Percentiles rank a stretch among this genome's conserved stretches.
Evolutionary conservation across 2,888 invertebrate genomes (phyloP).

Genomic region (Branchinecta sandiegonensis): DNA sequence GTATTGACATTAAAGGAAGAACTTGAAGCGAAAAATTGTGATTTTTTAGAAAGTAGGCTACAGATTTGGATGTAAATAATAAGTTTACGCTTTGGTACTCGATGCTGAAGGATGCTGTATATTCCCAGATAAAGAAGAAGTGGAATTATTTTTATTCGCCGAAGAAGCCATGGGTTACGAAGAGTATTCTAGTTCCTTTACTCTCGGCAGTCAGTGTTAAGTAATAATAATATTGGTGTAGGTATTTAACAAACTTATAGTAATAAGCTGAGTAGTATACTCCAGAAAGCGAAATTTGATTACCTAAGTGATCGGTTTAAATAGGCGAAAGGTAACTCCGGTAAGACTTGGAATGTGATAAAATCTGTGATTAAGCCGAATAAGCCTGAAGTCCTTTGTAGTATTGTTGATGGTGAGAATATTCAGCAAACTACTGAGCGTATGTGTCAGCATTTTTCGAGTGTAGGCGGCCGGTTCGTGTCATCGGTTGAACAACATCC

Average conservation of each 20-base stretch:
- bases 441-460: background rate
- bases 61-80: background rate
- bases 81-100: background rate
- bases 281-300: background rate
- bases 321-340: background rate
- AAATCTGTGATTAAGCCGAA: no score
- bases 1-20: background rate
- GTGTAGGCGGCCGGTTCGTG: background rate
- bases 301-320: background rate
- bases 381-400: background rate
- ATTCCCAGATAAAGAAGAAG: background rate
- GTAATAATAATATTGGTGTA: background rate
- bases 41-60: background rate
- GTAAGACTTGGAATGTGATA: background rate
- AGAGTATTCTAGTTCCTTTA: background rate
- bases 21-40: background rate
- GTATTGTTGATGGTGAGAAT: background rate
- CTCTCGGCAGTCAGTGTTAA: background rate
- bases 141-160: background rate
- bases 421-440: background rate
- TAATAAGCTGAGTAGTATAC: background rate
- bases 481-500: background rate
- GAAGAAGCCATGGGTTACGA: constrained; percentile 5
- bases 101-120: background rate
- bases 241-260: no score